Conservation (phyloP, 64 coral and sea anemone genomes). For the Platygyra sinensis region DNA sequence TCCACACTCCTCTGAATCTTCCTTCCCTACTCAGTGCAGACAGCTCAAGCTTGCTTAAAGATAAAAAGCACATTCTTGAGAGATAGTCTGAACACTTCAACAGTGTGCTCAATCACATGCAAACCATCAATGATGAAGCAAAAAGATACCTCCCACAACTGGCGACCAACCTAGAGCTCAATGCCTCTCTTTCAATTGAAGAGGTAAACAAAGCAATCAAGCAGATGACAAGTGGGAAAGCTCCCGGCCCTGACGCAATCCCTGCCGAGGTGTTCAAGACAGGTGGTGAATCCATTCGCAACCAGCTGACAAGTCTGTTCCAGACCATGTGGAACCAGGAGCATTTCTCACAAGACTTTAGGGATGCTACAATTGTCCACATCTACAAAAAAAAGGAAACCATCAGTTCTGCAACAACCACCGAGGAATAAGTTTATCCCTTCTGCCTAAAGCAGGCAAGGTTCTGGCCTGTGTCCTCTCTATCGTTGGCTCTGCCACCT, state of each 20-base stretch:
- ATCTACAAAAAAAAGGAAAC: not conserved
- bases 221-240: constrained; percentile 43
- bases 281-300: not conserved
- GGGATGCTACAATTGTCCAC: constrained; percentile 5
- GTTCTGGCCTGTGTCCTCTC: constrained; percentile 10
- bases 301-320: not conserved
- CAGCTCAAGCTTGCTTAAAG: not conserved
- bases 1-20: not conserved
- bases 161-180: not conserved
- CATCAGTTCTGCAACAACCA: constrained; percentile 26
- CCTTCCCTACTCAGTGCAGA: constrained; percentile 39
- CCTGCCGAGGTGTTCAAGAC: constrained; percentile 33
- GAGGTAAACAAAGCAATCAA: constrained; percentile 37
- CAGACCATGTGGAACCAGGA: not conserved
- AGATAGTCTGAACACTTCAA: constrained; percentile 31
- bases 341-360: not conserved
- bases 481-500: not conserved
- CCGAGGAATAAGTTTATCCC: constrained; percentile 11
- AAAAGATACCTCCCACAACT: constrained; percentile 21
- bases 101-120: constrained; percentile 32
- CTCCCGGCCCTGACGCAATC: constrained; percentile 43
- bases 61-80: constrained; percentile 15
- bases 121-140: constrained; percentile 10
- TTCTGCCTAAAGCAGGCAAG: constrained; percentile 7
- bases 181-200: not conserved